These are phyloP conservation scores for Rhombomys opimus DNA, from an alignment of 2,113 vertebrate species.

Conservation along the genomic window DNA sequence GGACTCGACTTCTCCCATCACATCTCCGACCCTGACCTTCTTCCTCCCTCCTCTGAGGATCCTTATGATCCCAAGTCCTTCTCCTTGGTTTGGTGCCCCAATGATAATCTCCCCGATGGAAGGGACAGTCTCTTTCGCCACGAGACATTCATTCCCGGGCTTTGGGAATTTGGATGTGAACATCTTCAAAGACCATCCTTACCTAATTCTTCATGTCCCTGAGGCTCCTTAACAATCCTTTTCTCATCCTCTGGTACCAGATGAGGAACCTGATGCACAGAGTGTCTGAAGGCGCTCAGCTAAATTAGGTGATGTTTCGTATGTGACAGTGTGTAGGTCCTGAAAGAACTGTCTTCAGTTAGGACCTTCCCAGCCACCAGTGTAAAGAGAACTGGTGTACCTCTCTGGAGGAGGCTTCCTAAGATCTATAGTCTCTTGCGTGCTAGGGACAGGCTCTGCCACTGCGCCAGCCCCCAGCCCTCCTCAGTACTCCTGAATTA, in stretches of 20 bases:
- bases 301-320: background rate
- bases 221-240: background rate
- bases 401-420: background rate
- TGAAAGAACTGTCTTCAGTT: slow-evolving; percentile 9
- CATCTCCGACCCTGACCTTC: background rate
- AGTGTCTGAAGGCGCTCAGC: background rate
- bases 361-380: background rate
- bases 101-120: background rate
- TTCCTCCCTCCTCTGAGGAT: background rate
- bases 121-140: slow-evolving; percentile 12
- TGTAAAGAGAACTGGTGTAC: background rate
- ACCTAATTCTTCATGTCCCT: background rate
- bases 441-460: background rate
- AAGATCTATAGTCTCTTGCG: background rate
- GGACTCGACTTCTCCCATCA: too few species aligned
- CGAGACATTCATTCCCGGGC: background rate
- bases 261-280: background rate
- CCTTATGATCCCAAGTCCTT: background rate
- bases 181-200: slow-evolving; percentile 1
- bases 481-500: background rate
- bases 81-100: background rate
- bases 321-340: background rate
- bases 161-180: background rate
- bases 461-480: background rate
- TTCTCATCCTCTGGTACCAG: background rate